These are phyloP conservation scores for Brachionus asplanchnoidis DNA, from an alignment of 1,140 invertebrate genomes.

Conservation along the genomic window DNA sequence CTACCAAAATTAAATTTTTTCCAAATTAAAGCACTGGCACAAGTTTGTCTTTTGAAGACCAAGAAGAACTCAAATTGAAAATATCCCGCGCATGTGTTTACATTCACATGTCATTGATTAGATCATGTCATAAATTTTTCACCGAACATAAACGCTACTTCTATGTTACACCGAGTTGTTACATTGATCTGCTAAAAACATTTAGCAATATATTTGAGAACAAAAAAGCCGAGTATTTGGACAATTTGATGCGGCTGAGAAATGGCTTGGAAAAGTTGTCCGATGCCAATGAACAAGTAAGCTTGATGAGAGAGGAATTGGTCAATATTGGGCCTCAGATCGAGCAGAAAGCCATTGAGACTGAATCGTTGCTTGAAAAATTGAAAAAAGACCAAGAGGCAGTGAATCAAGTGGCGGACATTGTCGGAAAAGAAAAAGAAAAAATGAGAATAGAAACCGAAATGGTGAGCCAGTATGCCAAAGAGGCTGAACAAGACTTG, in stretches of 20 bases:
- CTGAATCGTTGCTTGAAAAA: conserved; percentile 43
- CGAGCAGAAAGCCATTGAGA: conserved; percentile 50
- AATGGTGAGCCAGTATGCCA: conserved; percentile 55
- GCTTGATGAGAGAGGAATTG: conserved; percentile 54
- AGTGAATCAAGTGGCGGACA: conserved; percentile 52
- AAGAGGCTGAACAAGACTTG: conserved; percentile 54
- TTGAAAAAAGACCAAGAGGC: conserved; percentile 53
- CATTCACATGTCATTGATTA: conserved; percentile 65
- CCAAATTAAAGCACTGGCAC: background rate
- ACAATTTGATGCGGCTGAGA: conserved; percentile 46
- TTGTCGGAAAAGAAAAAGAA: conserved; percentile 52
- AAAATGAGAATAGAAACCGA: conserved; percentile 55
- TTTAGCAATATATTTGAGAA: conserved; percentile 59
- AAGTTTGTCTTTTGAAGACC: background rate
- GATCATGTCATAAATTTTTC: conserved; percentile 67
- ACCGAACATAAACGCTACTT: conserved; percentile 73
- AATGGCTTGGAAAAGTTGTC: conserved; percentile 52
- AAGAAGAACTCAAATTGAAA: conserved; percentile 49
- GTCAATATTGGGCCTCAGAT: conserved; percentile 51
- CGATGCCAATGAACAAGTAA: conserved; percentile 53
- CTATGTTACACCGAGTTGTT: conserved; percentile 79
- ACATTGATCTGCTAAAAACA: conserved; percentile 73
- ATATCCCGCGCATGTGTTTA: conserved; percentile 62
- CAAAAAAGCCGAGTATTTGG: conserved; percentile 52
- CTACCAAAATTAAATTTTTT: background rate